Base-by-base conservation (phyloP, 1,140 invertebrate genomes). In the Sarcophaga bullata region DNA sequence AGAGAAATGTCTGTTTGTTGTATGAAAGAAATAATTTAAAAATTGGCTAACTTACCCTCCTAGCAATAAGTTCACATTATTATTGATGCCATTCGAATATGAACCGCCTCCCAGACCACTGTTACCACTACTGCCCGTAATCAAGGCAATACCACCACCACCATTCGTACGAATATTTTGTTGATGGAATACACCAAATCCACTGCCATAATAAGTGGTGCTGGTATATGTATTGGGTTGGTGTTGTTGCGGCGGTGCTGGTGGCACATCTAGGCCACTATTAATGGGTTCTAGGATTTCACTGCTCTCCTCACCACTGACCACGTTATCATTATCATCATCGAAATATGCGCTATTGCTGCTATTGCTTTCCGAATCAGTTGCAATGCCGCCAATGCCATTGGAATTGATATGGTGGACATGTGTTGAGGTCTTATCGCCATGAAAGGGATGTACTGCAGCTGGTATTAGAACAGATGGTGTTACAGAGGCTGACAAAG, bases 61-160 rank as follows among this genome's bases (percentile, higher is more conserved):
- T 76, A 94, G 91, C 84, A 93, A 90, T 81, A 93, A 91, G 87
- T 94, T 93, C 83, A 93, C 92, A 84, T 92, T 92, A 84, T 92
- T 92, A 89, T 93, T 92, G 83, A 93, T 88, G 82, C 86, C 85
- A 84, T 89, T 86, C 73, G 86, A 83, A 85, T 89, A 90, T 83
- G 87, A 90, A 85, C 85, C 85, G 37, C 84, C 68, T 9, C 84
- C 84, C 49, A 83, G 83, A 50, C 62, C 76, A 82, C 87, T 85
- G 25, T 82, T 81, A 75, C 85, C 85, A 76, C 86, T 85, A n/a
- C 75, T 84, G 73, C 83, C 81, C 58, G 86, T 83, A 52, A 78
- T 78, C 17, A 78, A 19, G 17, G 75, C 75, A 78, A 78, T 78
- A 81, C 84, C 85, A 1, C 82, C 73, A 25, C 83, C 73, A n/a